A percentile compares a stretch with the other conserved stretches of the same genome.
Conservation (phyloP, 2,797 vertebrate genomes). For the Zalophus californianus region DNA sequence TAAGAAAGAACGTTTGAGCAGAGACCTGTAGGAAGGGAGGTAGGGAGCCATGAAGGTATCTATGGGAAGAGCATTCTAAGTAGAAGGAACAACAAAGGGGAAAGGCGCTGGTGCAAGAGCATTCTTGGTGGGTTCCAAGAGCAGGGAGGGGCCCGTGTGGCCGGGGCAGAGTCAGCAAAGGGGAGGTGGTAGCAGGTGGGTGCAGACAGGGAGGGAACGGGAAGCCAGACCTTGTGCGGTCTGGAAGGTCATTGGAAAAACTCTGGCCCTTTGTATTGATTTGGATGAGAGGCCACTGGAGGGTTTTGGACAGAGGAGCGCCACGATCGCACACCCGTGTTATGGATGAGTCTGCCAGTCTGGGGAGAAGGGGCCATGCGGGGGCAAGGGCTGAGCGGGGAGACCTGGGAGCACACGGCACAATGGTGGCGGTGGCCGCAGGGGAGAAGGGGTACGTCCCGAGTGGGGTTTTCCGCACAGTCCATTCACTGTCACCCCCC, state of each 20-base stretch:
- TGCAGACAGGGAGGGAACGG: rapidly evolving
- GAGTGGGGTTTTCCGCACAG: too few species aligned
- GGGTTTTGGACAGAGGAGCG: not conserved
- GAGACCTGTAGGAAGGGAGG: not conserved
- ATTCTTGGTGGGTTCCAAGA: too few species aligned
- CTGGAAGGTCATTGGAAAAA: not conserved
- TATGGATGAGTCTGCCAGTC: not conserved
- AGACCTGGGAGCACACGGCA: rapidly evolving
- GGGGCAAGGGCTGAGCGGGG: not conserved
- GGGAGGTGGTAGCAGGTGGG: rapidly evolving
- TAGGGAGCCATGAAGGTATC: too few species aligned
- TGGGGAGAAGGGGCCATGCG: rapidly evolving
- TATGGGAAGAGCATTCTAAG: not conserved
- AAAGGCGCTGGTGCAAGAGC: not conserved
- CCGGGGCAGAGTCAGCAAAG: not conserved
- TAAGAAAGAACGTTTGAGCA: not conserved
- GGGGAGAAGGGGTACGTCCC: rapidly evolving
- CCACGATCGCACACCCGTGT: not conserved
- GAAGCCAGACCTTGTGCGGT: not conserved
- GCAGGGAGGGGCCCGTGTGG: not conserved
- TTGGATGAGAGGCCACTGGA: not conserved
- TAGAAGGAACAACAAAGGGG: not conserved
- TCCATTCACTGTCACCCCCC: rapidly evolving
- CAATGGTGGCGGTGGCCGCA: rapidly evolving
- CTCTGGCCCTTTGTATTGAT: not conserved